These are phyloP conservation scores for Gymnoscopelus microlampas DNA, from an alignment of 2,797 vertebrate genomes.

Conservation along the genomic window DNA sequence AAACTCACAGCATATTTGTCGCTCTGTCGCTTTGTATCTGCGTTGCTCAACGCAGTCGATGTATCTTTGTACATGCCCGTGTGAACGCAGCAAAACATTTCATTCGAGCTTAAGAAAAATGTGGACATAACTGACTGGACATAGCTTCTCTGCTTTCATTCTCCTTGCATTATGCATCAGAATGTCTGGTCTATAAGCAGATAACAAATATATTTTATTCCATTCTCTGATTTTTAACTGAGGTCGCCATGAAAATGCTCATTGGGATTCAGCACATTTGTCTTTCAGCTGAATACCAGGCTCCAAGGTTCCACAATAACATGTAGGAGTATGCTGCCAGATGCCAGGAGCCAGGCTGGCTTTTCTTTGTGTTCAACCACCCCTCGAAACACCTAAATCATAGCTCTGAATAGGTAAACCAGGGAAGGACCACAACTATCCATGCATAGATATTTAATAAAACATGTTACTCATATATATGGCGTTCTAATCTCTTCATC, in stretches of 20 bases:
- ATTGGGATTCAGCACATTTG: conserved; percentile 26
- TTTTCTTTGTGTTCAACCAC: conserved; percentile 39
- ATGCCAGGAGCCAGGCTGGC: conserved; percentile 34
- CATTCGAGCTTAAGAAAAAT: no score
- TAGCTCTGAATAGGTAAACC: conserved; percentile 59
- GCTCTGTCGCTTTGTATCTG: no score
- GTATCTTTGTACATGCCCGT: no score
- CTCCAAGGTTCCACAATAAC: conserved; percentile 9
- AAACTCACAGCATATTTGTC: no score
- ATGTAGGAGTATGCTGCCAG: conserved; percentile 36
- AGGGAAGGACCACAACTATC: conserved; percentile 49
- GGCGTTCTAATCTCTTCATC: conserved; percentile 52
- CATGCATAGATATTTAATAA: conserved; percentile 71
- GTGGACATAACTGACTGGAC: no score
- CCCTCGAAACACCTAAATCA: conserved; percentile 47
- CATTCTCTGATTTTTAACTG: conserved; percentile 18
- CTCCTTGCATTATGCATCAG: no score
- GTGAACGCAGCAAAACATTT: no score
- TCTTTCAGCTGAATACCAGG: conserved; percentile 16
- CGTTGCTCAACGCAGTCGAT: no score
- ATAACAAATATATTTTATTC: conserved; percentile 18
- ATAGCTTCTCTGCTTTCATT: no score
- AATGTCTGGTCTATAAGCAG: background rate
- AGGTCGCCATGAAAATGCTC: conserved; percentile 25
- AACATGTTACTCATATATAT: conserved; percentile 61